Evolutionary conservation across 2,113 vertebrate genomes (phyloP).

Genomic region (Oryctolagus cuniculus): mOryCun1.1 NC_091442.1:46173001-46173500

Average conservation of each 20-base stretch:
- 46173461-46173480: not conserved
- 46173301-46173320: not conserved
- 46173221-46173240: not conserved
- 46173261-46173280: not conserved
- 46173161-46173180: not conserved
- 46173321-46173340: not conserved
- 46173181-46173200: not conserved
- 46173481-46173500: not conserved
- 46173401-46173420: not conserved
- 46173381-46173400: not conserved
- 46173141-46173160: not conserved
- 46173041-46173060: no score
- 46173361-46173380: not conserved
- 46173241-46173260: not conserved
- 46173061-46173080: not conserved
- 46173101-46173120: slow-evolving; percentile 10
- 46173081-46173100: slow-evolving; percentile 46
- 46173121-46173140: not conserved
- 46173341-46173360: not conserved
- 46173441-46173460: slow-evolving; percentile 4
- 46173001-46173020: no score
- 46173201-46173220: not conserved
- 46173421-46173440: not conserved
- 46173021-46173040: no score
- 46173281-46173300: not conserved